Percentiles rank a stretch among this genome's conserved stretches.
phyloP scores from a whole-genome alignment of 2,113 vertebrate genomes.

The Chionodraco myersi region DNA sequence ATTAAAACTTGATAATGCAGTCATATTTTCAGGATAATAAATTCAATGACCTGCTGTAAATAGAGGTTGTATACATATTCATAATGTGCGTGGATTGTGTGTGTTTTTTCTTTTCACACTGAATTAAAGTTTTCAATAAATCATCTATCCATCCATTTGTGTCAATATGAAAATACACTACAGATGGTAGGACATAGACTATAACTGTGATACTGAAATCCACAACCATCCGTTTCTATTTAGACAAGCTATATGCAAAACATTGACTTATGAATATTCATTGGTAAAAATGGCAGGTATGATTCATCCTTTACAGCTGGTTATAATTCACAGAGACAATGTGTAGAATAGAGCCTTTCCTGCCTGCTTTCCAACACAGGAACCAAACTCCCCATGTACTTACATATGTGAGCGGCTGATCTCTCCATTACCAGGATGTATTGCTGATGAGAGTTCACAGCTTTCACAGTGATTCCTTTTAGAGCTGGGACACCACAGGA shows the following conservation, averaged over 20 bases:
- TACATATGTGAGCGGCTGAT: slow-evolving; percentile 51
- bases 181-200: slow-evolving; percentile 67
- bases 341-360: slow-evolving; percentile 58
- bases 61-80: slow-evolving; percentile 29
- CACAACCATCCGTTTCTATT: slow-evolving; percentile 39
- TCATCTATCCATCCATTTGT: slow-evolving; percentile 26
- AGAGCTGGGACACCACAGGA: slow-evolving; percentile 35
- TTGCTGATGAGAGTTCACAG: slow-evolving; percentile 63
- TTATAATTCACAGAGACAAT: slow-evolving; percentile 67
- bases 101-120: slow-evolving; percentile 53
- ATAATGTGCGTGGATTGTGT: slow-evolving; percentile 26
- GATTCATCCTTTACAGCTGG: slow-evolving; percentile 79
- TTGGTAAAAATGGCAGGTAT: slow-evolving; percentile 64
- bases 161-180: slow-evolving; percentile 33
- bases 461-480: slow-evolving; percentile 36
- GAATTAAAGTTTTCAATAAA: slow-evolving; percentile 55
- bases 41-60: slow-evolving; percentile 11
- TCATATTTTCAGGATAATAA: slow-evolving; percentile 29
- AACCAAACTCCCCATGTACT: slow-evolving; percentile 19
- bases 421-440: slow-evolving; percentile 47
- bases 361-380: slow-evolving; percentile 55
- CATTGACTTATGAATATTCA: slow-evolving; percentile 75
- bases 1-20: slow-evolving; percentile 54
- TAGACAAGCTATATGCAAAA: slow-evolving; percentile 71
- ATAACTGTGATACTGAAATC: slow-evolving; percentile 50